Evolutionary conservation across 2,888 invertebrate species (phyloP), one percentile per base, ranked within the genome.

Genomic region (Schizotus pectinicornis): DNA sequence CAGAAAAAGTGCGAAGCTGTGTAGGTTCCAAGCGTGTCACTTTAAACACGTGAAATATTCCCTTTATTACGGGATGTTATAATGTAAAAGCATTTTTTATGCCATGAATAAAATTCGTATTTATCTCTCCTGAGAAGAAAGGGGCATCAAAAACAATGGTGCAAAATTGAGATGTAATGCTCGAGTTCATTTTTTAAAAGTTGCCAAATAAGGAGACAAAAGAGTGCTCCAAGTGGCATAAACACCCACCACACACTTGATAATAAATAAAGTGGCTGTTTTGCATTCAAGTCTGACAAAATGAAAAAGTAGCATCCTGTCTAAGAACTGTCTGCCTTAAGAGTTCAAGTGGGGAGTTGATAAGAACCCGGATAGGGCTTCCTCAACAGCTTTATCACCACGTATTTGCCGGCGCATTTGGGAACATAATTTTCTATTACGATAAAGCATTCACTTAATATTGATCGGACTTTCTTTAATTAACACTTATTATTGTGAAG

Each of bases 271-370:
- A 59, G 45, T 8, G 45, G 51, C 43, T 47, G 46, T 43, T 52
- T 46, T 52, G 39, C 36, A 52, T 52, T 59, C 61, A 56, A 55
- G 59, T 47, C 61, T 65, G 67, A 66, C 67, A 68, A 64, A 62
- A 64, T 67, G 64, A 67, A 65, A 66, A 67, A 67, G 62, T 51
- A 48, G 54, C 46, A 43, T 64, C 57, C 63, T 64, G 65, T 64
- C 63, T 62, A 62, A 61, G 59, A 64, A 64, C 55, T 63, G 67
- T 68, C 67, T 67, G 59, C 63, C 51, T 65, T 67, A 61, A 64
- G 66, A 69, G 66, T 69, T 69, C 65, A 69, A 69, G 65, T 66
- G 64, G 59, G 63, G 55, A 61, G 62, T 59, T 67, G 68, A 69
- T 69, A 69, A 69, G 66, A 45, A 62, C 61, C 62, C 58, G 54